Evolutionary conservation across 1,140 invertebrate species (phyloP), one percentile per base, ranked within the genome.

Genomic region (Trichoplusia ni): DNA sequence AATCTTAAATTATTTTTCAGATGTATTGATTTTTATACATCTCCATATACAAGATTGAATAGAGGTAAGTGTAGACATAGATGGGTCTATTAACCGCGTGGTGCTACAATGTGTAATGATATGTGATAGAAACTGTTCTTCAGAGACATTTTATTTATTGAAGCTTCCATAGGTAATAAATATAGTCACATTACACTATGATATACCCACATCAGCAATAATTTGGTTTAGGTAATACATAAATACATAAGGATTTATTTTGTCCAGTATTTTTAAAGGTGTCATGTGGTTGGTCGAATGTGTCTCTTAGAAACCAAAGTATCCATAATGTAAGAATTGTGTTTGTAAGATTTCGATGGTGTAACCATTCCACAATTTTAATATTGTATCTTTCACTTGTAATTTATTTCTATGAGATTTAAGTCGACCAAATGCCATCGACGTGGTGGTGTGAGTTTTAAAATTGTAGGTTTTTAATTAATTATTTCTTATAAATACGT

Each of bases 21-120:
- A 90, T 88, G 82, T 88, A 90, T 86, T 90, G 77, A 86, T 88
- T 90, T 90, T 90, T 90, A 90, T 90, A 90, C 83, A 81, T 83
- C 82, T 83, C 83, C 82, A 90, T 90, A 87, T 90, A 90, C 87
- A 88, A 86, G 75, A 77, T 79, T 82, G 81, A 84, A 86, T 87
- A 89, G 79, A 77, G 84, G 83, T 90, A 90, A 87, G 85, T 80
- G 84, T 90, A 88, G 87, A 78, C 64, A 83, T 90, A 88, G 87
- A 87, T 84, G 87, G 87, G 87, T 88, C 84, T 90, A 84, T 87
- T 87, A 89, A 90, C 83, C 69, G 87, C 78, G 87, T 88, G 87
- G 87, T 90, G 87, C 87, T 90, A 90, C 82, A 90, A 79, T 74
- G 85, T 88, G 87, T 87, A 88, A 90, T 74, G 84, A 90, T 84